Evolutionary conservation across 2,797 vertebrate genomes (phyloP).

Genomic region (Sphenodon punctatus): DNA sequence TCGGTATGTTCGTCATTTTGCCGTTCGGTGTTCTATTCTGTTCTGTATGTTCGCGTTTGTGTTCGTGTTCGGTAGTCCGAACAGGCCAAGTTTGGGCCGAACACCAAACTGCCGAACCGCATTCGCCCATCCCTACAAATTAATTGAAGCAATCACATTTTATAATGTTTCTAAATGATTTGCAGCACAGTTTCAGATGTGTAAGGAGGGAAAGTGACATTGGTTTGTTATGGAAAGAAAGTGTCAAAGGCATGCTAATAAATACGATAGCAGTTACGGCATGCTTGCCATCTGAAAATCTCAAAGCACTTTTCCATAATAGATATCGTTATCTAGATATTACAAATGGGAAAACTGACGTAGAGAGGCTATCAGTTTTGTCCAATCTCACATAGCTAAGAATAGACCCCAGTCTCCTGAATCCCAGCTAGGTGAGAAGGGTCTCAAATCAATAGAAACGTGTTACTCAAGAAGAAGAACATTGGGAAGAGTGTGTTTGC

Average conservation of each 20-base stretch:
- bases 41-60: no score
- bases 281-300: not conserved
- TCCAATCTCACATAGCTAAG: accelerated
- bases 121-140: no score
- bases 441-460: not conserved
- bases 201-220: accelerated
- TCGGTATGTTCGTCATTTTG: no score
- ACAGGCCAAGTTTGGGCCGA: no score
- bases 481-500: not conserved
- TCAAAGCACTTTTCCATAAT: not conserved
- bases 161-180: accelerated
- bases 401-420: not conserved
- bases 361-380: accelerated
- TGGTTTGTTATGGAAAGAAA: not conserved
- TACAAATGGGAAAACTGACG: not conserved
- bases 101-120: no score
- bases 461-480: not conserved
- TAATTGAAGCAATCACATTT: accelerated
- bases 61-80: no score
- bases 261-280: not conserved
- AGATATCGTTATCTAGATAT: not conserved
- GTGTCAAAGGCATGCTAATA: not conserved
- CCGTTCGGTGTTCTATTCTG: no score
- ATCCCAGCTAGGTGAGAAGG: not conserved
- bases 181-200: accelerated